Evolutionary conservation across 2,888 invertebrate genomes (phyloP).

Genomic region (Mimas tiliae): DNA sequence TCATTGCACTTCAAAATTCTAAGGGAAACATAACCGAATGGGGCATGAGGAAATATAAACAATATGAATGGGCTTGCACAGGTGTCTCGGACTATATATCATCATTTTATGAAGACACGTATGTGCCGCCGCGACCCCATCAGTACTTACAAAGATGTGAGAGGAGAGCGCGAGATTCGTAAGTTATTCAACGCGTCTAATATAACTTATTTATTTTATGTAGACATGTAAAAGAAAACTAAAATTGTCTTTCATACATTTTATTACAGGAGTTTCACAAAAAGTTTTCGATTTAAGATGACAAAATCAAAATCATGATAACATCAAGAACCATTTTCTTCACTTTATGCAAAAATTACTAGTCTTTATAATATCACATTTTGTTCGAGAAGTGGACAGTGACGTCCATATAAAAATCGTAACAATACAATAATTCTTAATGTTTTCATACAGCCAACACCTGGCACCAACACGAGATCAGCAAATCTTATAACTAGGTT

Average conservation of each 20-base stretch:
- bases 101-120: conserved; percentile 70
- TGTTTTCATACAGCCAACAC: conserved; percentile 79
- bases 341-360: conserved; percentile 73
- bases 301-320: conserved; percentile 81
- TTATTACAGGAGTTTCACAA: conserved; percentile 82
- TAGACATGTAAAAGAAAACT: conserved; percentile 37
- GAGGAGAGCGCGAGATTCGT: conserved; percentile 68
- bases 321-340: conserved; percentile 83
- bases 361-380: conserved; percentile 84
- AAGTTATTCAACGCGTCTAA: conserved; percentile 35
- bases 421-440: conserved; percentile 83
- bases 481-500: conserved; percentile 75
- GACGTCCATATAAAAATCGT: conserved; percentile 81
- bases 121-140: conserved; percentile 60
- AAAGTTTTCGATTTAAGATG: conserved; percentile 78
- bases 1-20: background rate
- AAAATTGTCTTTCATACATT: conserved; percentile 52
- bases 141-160: conserved; percentile 65
- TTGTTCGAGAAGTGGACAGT: conserved; percentile 80
- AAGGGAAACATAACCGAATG: conserved; percentile 80
- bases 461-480: conserved; percentile 82
- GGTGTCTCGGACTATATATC: conserved; percentile 72
- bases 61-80: conserved; percentile 78
- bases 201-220: conserved; percentile 17
- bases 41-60: conserved; percentile 67